Conservation (phyloP, 2,888 invertebrate species). For the Rhogogaster chlorosoma region DNA sequence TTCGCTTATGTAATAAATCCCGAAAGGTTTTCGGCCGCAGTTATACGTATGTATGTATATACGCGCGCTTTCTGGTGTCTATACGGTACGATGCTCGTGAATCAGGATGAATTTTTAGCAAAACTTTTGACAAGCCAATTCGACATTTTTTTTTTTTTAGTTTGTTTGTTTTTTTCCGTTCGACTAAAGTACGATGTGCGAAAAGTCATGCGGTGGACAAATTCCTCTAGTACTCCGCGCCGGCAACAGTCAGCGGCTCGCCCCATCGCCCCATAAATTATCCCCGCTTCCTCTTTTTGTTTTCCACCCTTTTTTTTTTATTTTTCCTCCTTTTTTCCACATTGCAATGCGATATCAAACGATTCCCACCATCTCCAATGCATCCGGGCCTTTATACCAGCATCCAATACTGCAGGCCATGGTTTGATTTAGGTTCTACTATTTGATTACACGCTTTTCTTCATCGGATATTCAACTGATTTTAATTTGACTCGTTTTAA, state of each 20-base stretch:
- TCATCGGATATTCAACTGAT: background rate
- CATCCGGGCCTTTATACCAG: background rate
- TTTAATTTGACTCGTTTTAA: background rate
- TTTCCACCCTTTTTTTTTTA: background rate
- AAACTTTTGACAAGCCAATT: conserved; percentile 75
- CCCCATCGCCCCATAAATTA: background rate
- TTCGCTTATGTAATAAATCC: conserved; percentile 62
- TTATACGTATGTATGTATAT: background rate
- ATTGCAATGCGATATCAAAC: background rate
- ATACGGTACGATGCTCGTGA: conserved; percentile 61
- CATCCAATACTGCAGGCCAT: background rate
- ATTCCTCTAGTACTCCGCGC: background rate
- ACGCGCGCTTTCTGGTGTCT: background rate
- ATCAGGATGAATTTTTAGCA: conserved; percentile 72
- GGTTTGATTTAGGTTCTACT: background rate
- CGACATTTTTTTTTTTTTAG: conserved; percentile 68
- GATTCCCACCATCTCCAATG: background rate
- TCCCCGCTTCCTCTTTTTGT: background rate
- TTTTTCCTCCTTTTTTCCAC: background rate
- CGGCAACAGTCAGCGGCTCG: conserved; percentile 3
- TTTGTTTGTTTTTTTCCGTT: conserved; percentile 60
- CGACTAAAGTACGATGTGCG: conserved; percentile 20
- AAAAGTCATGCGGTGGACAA: conserved; percentile 9
- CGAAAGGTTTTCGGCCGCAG: conserved; percentile 47
- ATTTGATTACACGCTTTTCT: background rate